A percentile compares a stretch with the other conserved stretches of the same genome.
Evolutionary conservation across 2,888 invertebrate genomes (phyloP).

Genomic region (Caradrina kadenii): DNA sequence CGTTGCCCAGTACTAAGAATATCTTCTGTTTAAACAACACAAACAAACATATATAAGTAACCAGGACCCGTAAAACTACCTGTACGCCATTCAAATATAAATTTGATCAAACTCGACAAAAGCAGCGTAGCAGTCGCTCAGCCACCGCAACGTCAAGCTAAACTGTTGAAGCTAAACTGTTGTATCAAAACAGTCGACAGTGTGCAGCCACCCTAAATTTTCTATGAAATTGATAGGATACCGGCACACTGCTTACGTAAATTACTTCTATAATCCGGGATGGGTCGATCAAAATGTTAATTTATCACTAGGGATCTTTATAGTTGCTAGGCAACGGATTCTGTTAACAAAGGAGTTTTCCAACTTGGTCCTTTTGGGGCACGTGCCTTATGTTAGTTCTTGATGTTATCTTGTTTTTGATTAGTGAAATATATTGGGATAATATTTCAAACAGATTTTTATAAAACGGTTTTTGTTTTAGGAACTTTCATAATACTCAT

Average conservation of each 20-base stretch:
- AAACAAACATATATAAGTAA: too few species aligned
- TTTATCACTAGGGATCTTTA: conserved; percentile 69
- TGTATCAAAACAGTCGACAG: background rate
- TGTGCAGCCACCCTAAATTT: conserved; percentile 56
- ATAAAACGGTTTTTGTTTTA: too few species aligned
- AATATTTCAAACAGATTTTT: background rate
- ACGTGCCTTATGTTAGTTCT: conserved; percentile 28
- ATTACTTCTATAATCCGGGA: conserved; percentile 62
- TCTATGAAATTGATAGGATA: conserved; percentile 69
- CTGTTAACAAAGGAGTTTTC: conserved; percentile 57
- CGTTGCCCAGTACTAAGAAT: too few species aligned
- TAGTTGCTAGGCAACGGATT: conserved; percentile 52
- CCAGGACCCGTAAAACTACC: too few species aligned
- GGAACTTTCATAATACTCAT: too few species aligned
- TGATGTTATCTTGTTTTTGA: conserved; percentile 32
- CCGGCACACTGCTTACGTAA: conserved; percentile 63
- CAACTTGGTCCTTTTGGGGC: conserved; percentile 30
- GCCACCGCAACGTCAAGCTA: too few species aligned
- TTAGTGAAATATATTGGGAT: conserved; percentile 9
- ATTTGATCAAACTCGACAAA: too few species aligned
- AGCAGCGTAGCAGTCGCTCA: too few species aligned
- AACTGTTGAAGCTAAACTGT: too few species aligned
- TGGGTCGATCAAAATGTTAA: conserved; percentile 70
- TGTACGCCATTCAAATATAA: too few species aligned
- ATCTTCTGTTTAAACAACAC: too few species aligned